Evolutionary conservation across 2,797 vertebrate genomes (phyloP).

Genomic region (Pseudochirops cupreus): DNA sequence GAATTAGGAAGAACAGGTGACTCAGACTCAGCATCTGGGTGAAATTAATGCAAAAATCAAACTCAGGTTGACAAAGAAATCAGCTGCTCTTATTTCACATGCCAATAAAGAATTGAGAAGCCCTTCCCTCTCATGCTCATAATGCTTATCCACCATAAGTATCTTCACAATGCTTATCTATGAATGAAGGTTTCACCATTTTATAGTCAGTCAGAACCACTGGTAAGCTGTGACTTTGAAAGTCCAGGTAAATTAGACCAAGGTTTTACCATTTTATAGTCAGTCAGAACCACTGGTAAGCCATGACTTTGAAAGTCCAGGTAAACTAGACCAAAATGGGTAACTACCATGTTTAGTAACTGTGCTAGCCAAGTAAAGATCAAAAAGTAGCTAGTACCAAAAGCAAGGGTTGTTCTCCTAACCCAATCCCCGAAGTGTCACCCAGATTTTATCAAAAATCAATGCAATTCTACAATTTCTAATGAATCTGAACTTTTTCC

Average conservation of each 20-base stretch:
- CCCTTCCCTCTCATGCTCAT: not conserved
- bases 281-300: not conserved
- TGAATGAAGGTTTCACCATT: not conserved
- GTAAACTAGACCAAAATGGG: not conserved
- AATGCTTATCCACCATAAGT: not conserved
- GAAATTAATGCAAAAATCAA: conserved; percentile 18
- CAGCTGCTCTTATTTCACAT: not conserved
- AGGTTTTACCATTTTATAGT: not conserved
- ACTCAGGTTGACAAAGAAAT: not conserved
- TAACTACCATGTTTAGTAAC: not conserved
- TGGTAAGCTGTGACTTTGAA: not conserved
- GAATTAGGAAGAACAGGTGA: not conserved
- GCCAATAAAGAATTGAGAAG: not conserved
- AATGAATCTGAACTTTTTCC: not conserved
- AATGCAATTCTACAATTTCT: not conserved
- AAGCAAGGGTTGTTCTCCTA: not conserved
- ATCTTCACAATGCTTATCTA: not conserved
- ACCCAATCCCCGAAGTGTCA: not conserved
- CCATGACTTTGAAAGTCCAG: not conserved
- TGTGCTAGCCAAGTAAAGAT: not conserved
- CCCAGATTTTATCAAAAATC: not conserved
- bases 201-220: not conserved
- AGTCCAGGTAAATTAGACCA: not conserved
- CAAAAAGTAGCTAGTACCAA: not conserved
- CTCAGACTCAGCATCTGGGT: not conserved